phyloP scores from a whole-genome alignment of 2,797 vertebrate genomes.

The Takifugu ocellatus region DNA sequence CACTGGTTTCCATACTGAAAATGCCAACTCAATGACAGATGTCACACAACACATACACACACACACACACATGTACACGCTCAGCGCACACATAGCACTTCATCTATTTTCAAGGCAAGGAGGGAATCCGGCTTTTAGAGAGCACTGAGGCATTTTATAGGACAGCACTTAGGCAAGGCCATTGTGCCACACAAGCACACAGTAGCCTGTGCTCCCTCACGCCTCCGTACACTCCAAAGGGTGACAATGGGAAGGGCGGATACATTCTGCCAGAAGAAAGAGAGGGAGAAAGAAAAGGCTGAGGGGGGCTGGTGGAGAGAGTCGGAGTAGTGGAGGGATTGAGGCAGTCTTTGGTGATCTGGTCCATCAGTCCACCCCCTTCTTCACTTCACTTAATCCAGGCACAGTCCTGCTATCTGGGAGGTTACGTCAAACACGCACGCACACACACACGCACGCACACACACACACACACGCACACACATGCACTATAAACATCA shows the following conservation, averaged over 20 bases:
- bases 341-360: conserved; percentile 62
- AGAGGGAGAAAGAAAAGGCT: conserved; percentile 41
- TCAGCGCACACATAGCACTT: conserved; percentile 47
- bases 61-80: conserved; percentile 18
- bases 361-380: conserved; percentile 56
- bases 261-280: conserved; percentile 68
- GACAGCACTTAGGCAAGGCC: conserved; percentile 76
- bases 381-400: conserved; percentile 67
- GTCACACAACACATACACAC: conserved; percentile 45
- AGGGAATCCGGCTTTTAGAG: conserved; percentile 68
- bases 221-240: conserved; percentile 73
- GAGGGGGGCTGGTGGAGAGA: conserved; percentile 15
- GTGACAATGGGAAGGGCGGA: conserved; percentile 75
- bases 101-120: conserved; percentile 61
- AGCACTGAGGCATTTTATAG: conserved; percentile 80
- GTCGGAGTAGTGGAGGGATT: conserved; percentile 53
- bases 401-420: conserved; percentile 45
- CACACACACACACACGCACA: conserved; percentile 15
- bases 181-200: conserved; percentile 72
- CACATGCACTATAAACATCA: conserved; percentile 37
- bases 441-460: conserved; percentile 24
- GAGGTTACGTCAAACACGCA: conserved; percentile 51
- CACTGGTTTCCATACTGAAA: conserved; percentile 55
- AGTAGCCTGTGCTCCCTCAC: conserved; percentile 66
- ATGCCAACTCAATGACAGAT: conserved; percentile 62